Evolutionary conservation across 2,113 vertebrate genomes (phyloP).

Genomic region (Podilymbus podiceps): DNA sequence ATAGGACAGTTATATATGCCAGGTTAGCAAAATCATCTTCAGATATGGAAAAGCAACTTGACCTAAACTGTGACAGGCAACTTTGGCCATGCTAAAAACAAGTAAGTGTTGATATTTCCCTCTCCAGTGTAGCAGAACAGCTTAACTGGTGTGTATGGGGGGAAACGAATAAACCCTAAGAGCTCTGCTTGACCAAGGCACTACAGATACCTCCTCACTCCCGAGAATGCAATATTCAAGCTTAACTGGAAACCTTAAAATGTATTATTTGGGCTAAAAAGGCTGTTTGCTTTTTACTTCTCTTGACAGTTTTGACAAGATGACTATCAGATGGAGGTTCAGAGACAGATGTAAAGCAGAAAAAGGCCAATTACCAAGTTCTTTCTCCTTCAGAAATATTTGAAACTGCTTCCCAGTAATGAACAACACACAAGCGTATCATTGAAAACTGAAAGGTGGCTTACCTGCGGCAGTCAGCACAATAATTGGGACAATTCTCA

Average conservation of each 20-base stretch:
- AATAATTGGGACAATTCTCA: background rate
- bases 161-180: background rate
- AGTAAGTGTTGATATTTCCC: background rate
- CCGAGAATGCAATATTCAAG: background rate
- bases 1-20: background rate
- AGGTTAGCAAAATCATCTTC: background rate
- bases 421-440: background rate
- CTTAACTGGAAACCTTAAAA: background rate
- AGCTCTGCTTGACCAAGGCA: background rate
- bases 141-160: background rate
- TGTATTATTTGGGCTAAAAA: background rate
- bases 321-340: background rate
- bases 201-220: background rate
- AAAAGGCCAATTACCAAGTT: background rate
- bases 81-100: background rate
- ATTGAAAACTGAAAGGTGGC: background rate
- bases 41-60: background rate
- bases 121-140: background rate
- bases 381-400: background rate
- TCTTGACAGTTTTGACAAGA: conserved; percentile 21
- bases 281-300: background rate
- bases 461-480: background rate
- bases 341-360: background rate
- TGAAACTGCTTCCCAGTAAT: background rate
- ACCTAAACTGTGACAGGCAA: background rate